These are phyloP conservation scores for Tetragonula clypearis DNA, from an alignment of 1,140 invertebrate genomes.

Conservation along the genomic window DNA sequence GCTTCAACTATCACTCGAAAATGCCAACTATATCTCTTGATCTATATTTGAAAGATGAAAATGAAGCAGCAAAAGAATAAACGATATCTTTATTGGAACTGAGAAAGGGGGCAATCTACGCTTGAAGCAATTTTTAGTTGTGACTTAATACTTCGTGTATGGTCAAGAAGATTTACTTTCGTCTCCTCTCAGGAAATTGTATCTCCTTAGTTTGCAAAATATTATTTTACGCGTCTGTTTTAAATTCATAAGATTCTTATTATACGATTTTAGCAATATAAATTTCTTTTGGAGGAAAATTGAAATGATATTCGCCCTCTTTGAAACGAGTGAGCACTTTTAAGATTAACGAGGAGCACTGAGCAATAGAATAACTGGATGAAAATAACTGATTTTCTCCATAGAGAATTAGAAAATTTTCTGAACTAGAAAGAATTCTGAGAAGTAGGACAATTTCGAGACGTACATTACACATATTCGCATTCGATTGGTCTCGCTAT, in stretches of 20 bases:
- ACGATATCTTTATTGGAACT: slow-evolving; percentile 26
- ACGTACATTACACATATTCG: neutral
- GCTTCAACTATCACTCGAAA: slow-evolving; percentile 22
- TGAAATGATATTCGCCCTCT: too few species aligned
- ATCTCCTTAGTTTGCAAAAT: neutral
- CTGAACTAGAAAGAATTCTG: neutral
- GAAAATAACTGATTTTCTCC: neutral
- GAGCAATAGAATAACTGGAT: neutral
- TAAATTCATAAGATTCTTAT: neutral
- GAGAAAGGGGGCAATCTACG: slow-evolving; percentile 12
- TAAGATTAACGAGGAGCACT: neutral
- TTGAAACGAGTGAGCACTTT: neutral
- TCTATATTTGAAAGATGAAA: neutral
- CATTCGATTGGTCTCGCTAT: neutral
- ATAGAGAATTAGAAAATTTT: neutral
- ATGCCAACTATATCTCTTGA: slow-evolving; percentile 18
- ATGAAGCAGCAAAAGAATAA: slow-evolving; percentile 5
- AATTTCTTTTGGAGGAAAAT: neutral
- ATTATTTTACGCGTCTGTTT: neutral
- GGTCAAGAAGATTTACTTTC: neutral
- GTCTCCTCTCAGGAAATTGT: neutral
- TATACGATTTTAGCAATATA: neutral
- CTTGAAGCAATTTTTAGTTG: neutral
- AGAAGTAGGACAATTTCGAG: neutral
- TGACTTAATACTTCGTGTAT: neutral